Evolutionary conservation across 2,113 vertebrate genomes (phyloP), one percentile per base, ranked within the genome.

Genomic region (Mustela nigripes): DNA sequence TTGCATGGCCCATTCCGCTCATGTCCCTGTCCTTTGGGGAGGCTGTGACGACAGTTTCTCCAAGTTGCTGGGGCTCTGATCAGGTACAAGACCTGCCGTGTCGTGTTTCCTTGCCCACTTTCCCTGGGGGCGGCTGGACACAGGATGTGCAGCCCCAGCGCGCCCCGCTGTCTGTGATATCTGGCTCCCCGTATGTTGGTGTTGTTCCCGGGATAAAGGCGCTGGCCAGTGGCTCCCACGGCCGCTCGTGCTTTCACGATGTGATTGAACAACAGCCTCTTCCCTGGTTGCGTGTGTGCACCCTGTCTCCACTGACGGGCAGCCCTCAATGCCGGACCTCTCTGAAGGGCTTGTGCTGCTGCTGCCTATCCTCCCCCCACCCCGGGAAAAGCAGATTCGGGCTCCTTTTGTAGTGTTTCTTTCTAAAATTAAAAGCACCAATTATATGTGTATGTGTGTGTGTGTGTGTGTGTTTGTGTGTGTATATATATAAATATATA

Each of bases 291-390:
- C 18, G 31, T 73, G 33, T 18, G 33, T 18, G 15, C 0, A 1
- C 65, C 31, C 4, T 0, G 15, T 69, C 33, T 69, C 65, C 33
- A n/a, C 33, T 0, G 1, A 16, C 15, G 0, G 6, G 42, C 24
- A 28, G 24, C 73, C 42, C 19, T 7, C 7, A 7, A 76, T 24
- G 56, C 24, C 18, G 18, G 28, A 24, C 5, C 33, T 97, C 39
- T 81, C 53, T 80, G 10, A 60, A 62, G 18, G 76, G 48, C 28
- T 69, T 48, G n/a, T 22, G 7, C 2, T 53, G 24, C 11, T 50
- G 82, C 42, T 73, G 31, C 5, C 39, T 79, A 58, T 21, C 19
- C 58, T 58, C 19, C 58, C 26, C 18, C 39, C 7, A 15, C 22
- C 5, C 91, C 1, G 1, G 2, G 87, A 90, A 82, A 78, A 28